These are phyloP conservation scores for Nasonia longicornis DNA, from an alignment of 1,140 invertebrate species.

Conservation along the genomic window DNA sequence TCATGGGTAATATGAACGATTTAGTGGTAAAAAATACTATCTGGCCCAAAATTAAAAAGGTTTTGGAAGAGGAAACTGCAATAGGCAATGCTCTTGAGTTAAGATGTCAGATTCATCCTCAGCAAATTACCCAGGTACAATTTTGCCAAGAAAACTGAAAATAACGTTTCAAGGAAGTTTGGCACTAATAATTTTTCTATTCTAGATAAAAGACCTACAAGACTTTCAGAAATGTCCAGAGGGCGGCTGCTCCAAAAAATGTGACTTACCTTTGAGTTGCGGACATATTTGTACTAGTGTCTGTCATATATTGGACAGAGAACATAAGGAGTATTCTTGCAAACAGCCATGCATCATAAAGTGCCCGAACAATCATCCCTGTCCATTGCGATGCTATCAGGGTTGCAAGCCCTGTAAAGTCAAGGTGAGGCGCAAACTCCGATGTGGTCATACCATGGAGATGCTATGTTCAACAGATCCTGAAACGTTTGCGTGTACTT, in stretches of 20 bases:
- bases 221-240: slow-evolving; percentile 25
- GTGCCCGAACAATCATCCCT: slow-evolving; percentile 10
- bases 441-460: slow-evolving; percentile 14
- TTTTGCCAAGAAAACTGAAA: not conserved
- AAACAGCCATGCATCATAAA: not conserved
- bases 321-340: not conserved
- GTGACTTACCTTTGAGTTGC: not conserved
- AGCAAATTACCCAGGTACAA: not conserved
- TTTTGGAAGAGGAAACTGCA: slow-evolving; percentile 63
- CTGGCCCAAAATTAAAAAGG: slow-evolving; percentile 70
- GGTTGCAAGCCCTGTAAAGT: not conserved
- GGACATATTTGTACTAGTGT: slow-evolving; percentile 9
- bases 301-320: slow-evolving; percentile 20
- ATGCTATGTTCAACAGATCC: slow-evolving; percentile 10
- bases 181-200: not conserved
- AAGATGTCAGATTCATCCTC: slow-evolving; percentile 19
- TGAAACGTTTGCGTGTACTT: not conserved
- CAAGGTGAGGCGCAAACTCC: not conserved
- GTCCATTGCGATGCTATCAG: not conserved
- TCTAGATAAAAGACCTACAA: not conserved
- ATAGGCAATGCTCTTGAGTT: slow-evolving; percentile 58
- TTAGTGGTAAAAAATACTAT: slow-evolving; percentile 68
- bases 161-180: not conserved
- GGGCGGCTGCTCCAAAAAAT: slow-evolving; percentile 10
- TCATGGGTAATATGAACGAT: slow-evolving; percentile 77